Base-by-base conservation (phyloP, 2,113 vertebrate species). In the Phalacrocorax carbo region DNA sequence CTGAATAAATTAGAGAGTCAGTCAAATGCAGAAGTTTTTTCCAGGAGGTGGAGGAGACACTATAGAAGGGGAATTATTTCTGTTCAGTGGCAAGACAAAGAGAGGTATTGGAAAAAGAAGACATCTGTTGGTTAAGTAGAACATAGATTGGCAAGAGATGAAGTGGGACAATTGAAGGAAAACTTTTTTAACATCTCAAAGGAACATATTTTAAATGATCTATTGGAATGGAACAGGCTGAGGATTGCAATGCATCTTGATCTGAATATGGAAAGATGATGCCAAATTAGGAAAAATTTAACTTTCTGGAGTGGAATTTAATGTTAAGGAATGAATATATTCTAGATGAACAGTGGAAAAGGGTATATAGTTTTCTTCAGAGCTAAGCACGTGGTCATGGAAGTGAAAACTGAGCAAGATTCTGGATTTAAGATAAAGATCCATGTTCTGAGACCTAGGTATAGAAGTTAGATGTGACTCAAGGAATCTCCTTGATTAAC, bases 141-240 rank as follows among this genome's bases (percentile, higher is more conserved):
- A 58, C 26, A 73, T 21, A 86, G 72, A 90, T 86, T 94, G 95
- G 88, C 87, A 97, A 94, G 76, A 93, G 69, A 96, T 85, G 36
- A 95, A 92, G 79, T 95, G 78, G 61, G 69, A 86, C 42, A 76
- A 65, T 57, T 87, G 65, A 61, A 94, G 88, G 78, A 94, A 94
- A 72, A 92, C 68, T 46, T 85, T 62, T 94, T 66, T 84, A 84
- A 58, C 36, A 84, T 95, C 36, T 52, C 27, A 83, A 48, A 90
- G 81, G 77, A 82, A 60, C 34, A 44, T 87, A 95, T 71, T 93
- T 96, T 82, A 96, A 95, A 62, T 84, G 1, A 65, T 82, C 66
- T 70, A 81, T 91, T 94, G 93, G 69, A 92, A 80, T n/a, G 68
- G 71, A 88, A 80, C 46, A 58, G 42, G 66, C 27, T 72, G 52